phyloP scores from a whole-genome alignment of 2,113 vertebrate species.

The Lanius ludovicianus region DNA sequence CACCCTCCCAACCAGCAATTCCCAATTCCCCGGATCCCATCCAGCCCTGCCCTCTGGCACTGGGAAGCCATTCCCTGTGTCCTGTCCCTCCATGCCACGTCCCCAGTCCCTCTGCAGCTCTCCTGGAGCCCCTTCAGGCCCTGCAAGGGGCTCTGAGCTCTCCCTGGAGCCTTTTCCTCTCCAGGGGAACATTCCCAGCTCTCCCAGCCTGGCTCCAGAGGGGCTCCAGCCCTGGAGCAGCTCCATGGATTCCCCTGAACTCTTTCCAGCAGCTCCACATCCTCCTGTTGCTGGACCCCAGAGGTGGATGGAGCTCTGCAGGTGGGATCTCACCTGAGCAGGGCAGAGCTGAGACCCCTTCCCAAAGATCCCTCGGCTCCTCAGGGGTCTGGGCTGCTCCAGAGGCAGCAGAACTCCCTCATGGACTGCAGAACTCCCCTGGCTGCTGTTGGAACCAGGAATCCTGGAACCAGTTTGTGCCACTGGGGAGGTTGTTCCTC shows the following conservation, averaged over 20 bases:
- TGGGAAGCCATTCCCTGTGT: background rate
- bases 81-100: background rate
- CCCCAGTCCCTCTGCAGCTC: background rate
- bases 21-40: background rate
- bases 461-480: background rate
- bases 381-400: background rate
- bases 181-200: background rate
- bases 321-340: background rate
- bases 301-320: background rate
- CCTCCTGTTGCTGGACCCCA: rapidly evolving
- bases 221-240: rapidly evolving
- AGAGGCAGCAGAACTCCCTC: background rate
- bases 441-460: background rate
- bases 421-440: rapidly evolving
- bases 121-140: background rate
- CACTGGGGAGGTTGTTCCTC: background rate
- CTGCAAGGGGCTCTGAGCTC: background rate
- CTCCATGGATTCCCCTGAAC: background rate
- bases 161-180: background rate
- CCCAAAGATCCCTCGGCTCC: rapidly evolving
- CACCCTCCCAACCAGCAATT: background rate
- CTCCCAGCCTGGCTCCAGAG: background rate
- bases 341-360: background rate
- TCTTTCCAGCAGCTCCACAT: rapidly evolving
- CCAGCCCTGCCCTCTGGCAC: rapidly evolving